These are phyloP conservation scores for Heliconius sara DNA, from an alignment of 2,888 invertebrate genomes.

Conservation along the genomic window DNA sequence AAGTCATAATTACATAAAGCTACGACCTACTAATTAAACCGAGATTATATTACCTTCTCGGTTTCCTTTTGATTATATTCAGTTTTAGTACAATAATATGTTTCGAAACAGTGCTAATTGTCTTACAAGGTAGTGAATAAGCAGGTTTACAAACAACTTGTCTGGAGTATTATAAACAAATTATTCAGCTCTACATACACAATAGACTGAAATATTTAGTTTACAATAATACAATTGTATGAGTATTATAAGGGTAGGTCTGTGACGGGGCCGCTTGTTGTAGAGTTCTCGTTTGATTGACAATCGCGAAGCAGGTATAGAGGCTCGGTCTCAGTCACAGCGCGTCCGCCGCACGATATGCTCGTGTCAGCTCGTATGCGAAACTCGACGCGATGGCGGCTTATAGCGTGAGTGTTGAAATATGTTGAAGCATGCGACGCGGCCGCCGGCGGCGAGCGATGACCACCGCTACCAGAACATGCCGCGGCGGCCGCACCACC, in stretches of 20 bases:
- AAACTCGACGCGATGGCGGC: constrained; percentile 76
- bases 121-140: constrained; percentile 9
- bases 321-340: constrained; percentile 59
- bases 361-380: constrained; percentile 70
- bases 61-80: constrained; percentile 4
- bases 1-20: constrained; percentile 23
- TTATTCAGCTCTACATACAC: constrained; percentile 21
- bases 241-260: constrained; percentile 61
- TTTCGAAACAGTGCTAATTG: neutral
- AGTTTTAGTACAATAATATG: constrained; percentile 1
- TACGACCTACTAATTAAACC: constrained; percentile 18
- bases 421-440: constrained; percentile 90
- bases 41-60: neutral
- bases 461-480: constrained; percentile 83
- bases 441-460: constrained; percentile 82
- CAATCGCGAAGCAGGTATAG: constrained; percentile 68
- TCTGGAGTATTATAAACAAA: constrained; percentile 37
- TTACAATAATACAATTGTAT: constrained; percentile 44
- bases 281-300: constrained; percentile 66
- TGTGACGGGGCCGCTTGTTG: constrained; percentile 49
- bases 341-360: constrained; percentile 64
- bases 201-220: constrained; percentile 38
- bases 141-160: constrained; percentile 35
- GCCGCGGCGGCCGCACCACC: constrained; percentile 84
- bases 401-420: constrained; percentile 72